Evolutionary conservation across 2,113 vertebrate genomes (phyloP).

Genomic region (Verasper variegatus): DNA sequence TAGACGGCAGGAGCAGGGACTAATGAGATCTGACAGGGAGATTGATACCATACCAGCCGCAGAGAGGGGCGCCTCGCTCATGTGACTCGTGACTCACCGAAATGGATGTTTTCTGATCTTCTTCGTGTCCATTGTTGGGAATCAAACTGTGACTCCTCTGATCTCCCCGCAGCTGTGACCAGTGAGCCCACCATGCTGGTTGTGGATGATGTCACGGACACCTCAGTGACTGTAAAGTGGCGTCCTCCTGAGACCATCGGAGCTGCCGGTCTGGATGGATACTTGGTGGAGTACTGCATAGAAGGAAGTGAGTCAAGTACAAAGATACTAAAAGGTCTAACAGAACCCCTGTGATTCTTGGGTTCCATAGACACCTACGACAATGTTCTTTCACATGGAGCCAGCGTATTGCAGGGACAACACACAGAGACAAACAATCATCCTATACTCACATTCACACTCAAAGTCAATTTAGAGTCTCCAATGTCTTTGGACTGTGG

Average conservation of each 20-base stretch:
- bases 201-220: slow-evolving; percentile 93
- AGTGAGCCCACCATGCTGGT: slow-evolving; percentile 95
- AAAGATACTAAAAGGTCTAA: neutral
- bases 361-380: neutral
- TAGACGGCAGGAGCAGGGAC: slow-evolving; percentile 59
- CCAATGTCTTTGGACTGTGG: too few relatives aligned
- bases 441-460: too few relatives aligned
- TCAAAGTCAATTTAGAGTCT: too few relatives aligned
- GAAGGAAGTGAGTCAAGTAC: slow-evolving; percentile 92
- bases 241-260: slow-evolving; percentile 97
- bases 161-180: slow-evolving; percentile 88
- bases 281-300: slow-evolving; percentile 94
- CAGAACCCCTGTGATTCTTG: too few relatives aligned
- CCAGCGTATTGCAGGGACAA: too few relatives aligned
- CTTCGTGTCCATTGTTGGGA: slow-evolving; percentile 14
- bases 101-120: slow-evolving; percentile 42
- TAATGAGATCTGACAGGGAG: slow-evolving; percentile 61
- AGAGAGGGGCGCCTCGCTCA: slow-evolving; percentile 26
- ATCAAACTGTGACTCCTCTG: neutral
- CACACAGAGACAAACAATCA: too few relatives aligned
- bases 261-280: slow-evolving; percentile 95
- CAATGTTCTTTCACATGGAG: neutral
- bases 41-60: slow-evolving; percentile 54
- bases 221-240: slow-evolving; percentile 94
- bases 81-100: slow-evolving; percentile 23